A percentile compares a stretch with the other conserved stretches of the same genome.
These are phyloP conservation scores for Synanthedon formicaeformis DNA, from an alignment of 2,888 invertebrate species.

Conservation along the genomic window DNA sequence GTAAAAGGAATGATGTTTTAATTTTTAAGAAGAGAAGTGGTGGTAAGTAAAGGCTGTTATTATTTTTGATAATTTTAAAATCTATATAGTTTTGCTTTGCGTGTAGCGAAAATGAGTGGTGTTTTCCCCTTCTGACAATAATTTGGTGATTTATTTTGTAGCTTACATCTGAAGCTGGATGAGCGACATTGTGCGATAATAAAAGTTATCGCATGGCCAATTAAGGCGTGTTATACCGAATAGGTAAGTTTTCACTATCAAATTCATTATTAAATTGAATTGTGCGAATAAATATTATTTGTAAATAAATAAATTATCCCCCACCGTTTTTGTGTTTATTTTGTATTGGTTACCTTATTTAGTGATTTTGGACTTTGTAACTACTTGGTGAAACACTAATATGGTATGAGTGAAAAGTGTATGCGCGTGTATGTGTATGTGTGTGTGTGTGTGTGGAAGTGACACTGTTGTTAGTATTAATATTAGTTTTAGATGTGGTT, in stretches of 20 bases:
- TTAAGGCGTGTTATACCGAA: slow-evolving; percentile 23
- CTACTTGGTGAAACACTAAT: slow-evolving; percentile 22
- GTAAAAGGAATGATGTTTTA: not conserved
- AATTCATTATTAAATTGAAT: no score
- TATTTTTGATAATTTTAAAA: slow-evolving; percentile 14
- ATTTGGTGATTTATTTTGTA: slow-evolving; percentile 59
- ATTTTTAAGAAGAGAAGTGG: slow-evolving; percentile 6
- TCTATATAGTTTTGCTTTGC: slow-evolving; percentile 5
- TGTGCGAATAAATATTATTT: no score
- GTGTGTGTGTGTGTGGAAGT: no score
- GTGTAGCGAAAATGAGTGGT: slow-evolving; percentile 34
- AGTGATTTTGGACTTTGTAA: slow-evolving; percentile 27
- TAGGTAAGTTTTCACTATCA: slow-evolving; percentile 40
- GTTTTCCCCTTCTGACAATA: slow-evolving; percentile 40
- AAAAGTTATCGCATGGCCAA: slow-evolving; percentile 11
- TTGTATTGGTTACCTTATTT: no score
- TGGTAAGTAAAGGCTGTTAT: slow-evolving; percentile 23
- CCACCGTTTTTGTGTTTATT: no score
- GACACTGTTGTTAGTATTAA: no score
- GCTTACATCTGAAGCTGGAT: slow-evolving; percentile 53
- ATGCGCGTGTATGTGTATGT: no score
- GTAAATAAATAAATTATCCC: no score
- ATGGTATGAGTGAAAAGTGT: no score
- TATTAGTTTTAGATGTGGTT: no score
- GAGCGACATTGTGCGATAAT: slow-evolving; percentile 27